Conservation (phyloP, 2,797 vertebrate species). For the Sebastes matsubarae region DNA sequence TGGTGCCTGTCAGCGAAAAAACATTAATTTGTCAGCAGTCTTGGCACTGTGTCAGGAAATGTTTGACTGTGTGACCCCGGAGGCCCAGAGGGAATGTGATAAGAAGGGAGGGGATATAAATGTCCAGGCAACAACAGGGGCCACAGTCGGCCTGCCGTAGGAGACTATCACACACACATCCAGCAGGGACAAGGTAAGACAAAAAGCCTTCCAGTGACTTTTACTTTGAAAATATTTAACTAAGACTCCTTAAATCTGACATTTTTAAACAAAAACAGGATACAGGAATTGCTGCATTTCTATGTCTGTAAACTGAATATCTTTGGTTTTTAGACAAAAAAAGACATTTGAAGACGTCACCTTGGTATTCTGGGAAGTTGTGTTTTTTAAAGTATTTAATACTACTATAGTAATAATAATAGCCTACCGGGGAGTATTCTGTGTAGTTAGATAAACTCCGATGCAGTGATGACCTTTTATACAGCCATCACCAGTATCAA, state of each 20-base stretch:
- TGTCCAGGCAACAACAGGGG: not conserved
- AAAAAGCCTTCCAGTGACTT: not conserved
- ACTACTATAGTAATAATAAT: no score
- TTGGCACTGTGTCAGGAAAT: slow-evolving; percentile 66
- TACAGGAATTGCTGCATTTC: not conserved
- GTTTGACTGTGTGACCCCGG: slow-evolving; percentile 58
- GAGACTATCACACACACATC: slow-evolving; percentile 37
- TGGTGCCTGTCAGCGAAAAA: slow-evolving; percentile 62
- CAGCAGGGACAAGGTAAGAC: slow-evolving; percentile 55
- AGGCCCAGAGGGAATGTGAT: slow-evolving; percentile 23
- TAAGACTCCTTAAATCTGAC: not conserved
- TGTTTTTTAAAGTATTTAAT: not conserved
- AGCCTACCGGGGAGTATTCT: not conserved
- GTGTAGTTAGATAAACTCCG: not conserved
- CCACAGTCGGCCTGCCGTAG: slow-evolving; percentile 41
- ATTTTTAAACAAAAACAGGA: not conserved
- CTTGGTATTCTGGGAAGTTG: not conserved
- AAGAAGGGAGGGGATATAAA: slow-evolving; percentile 54
- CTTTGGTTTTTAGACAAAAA: not conserved
- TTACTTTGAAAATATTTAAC: not conserved
- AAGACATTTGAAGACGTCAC: not conserved
- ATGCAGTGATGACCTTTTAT: not conserved
- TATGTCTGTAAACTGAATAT: not conserved
- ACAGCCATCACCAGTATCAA: not conserved
- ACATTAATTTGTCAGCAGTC: slow-evolving; percentile 59